Evolutionary conservation across 1,140 invertebrate species (phyloP).

Genomic region (Wiebesia pumilae): DNA sequence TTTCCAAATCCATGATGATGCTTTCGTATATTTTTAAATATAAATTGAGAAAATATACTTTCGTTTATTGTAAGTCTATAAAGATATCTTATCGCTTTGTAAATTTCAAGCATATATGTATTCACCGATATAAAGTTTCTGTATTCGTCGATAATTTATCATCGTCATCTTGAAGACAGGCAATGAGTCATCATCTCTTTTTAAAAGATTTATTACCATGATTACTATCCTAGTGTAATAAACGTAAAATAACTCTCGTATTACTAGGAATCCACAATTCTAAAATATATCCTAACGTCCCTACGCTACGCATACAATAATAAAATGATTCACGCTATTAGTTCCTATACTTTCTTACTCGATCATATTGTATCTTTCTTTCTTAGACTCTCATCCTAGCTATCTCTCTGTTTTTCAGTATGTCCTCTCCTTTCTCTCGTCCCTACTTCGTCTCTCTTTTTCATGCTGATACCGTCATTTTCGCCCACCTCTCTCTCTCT

Average conservation of each 20-base stretch:
- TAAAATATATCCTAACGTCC: not conserved
- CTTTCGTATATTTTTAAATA: not conserved
- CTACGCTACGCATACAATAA: not conserved
- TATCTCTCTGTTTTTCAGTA: not conserved
- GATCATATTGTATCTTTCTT: not conserved
- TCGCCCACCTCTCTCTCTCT: not conserved
- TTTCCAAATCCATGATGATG: not conserved
- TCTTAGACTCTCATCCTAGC: not conserved
- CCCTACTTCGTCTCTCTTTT: not conserved
- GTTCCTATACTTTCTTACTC: not conserved
- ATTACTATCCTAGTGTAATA: not conserved
- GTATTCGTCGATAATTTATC: not conserved
- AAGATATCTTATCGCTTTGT: not conserved
- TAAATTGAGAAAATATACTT: not conserved
- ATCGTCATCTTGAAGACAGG: not conserved
- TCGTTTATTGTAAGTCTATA: not conserved
- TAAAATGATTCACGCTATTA: slow-evolving; percentile 28
- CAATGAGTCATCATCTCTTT: slow-evolving; percentile 8
- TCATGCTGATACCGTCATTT: not conserved
- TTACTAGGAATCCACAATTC: not conserved
- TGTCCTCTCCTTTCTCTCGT: not conserved
- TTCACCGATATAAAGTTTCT: not conserved
- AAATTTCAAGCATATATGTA: not conserved
- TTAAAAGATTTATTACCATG: not conserved
- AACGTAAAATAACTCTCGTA: not conserved